A percentile compares a stretch with the other conserved stretches of the same genome.
Conservation (phyloP, 2,888 invertebrate species). For the Caenorhabditis doughertyi region DNA sequence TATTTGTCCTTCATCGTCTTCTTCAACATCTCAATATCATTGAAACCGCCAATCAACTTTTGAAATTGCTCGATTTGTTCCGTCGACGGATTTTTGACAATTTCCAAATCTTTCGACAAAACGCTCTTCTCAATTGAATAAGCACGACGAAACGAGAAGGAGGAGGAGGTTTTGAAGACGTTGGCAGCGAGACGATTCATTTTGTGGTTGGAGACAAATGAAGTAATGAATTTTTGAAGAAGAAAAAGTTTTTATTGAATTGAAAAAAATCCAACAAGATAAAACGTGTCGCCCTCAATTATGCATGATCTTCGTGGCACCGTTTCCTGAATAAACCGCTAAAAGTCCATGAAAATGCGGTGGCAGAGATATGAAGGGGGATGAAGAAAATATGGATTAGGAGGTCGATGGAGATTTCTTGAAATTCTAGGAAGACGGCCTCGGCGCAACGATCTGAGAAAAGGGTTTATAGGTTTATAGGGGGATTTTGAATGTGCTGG, state of each 20-base stretch:
- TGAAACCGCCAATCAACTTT: constrained; percentile 27
- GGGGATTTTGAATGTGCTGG: no score
- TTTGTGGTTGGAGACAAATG: neutral
- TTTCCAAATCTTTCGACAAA: constrained; percentile 36
- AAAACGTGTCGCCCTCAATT: no score
- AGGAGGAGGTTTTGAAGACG: constrained; percentile 8
- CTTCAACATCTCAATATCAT: constrained; percentile 37
- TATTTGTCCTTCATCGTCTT: constrained; percentile 58
- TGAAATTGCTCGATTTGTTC: constrained; percentile 35
- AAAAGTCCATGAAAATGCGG: constrained; percentile 50
- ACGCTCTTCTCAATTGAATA: constrained; percentile 12
- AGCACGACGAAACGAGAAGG: neutral
- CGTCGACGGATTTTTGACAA: constrained; percentile 47
- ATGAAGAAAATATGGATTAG: constrained; percentile 28
- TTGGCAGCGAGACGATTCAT: neutral
- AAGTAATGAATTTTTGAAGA: neutral
- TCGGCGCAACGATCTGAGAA: constrained; percentile 17
- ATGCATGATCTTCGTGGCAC: neutral
- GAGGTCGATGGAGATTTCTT: constrained; percentile 32
- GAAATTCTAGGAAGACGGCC: neutral
- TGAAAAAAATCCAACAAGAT: neutral
- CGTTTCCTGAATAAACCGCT: constrained; percentile 27
- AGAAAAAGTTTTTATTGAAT: neutral
- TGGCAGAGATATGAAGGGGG: constrained; percentile 39
- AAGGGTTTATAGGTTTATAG: neutral